Evolutionary conservation across 1,140 invertebrate species (phyloP), one percentile per base, ranked within the genome.

Genomic region (Drosophila takahashii): DNA sequence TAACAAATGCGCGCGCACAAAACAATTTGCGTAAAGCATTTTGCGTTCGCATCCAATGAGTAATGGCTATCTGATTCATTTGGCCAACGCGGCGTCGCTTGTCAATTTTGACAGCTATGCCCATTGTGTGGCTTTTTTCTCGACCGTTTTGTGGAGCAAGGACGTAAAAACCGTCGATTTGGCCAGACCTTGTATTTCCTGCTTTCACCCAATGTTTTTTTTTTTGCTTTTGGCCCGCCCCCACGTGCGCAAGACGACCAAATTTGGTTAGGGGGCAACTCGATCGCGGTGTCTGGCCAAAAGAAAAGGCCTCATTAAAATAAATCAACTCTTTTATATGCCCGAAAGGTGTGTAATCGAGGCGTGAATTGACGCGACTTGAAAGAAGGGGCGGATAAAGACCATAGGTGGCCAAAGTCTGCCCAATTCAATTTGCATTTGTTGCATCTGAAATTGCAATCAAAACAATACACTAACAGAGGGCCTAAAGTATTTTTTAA

Each of bases 111-210:
- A 86, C 83, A 87, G 75, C 79, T 81, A 22, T 47, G 60, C 53
- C 83, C 76, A 81, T 85, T 86, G 83, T 85, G 58, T 37, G 34
- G 34, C 41, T 27, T 26, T 51, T 37, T 48, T 65, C 53, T n/a
- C 37, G 64, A 67, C 26, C 64, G 16, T 51, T 87, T 86, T 89
- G 59, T 84, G 84, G 83, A 83, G 79, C 83, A 86, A 86, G 83
- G 83, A 86, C 83, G 79, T 77, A 77, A 87, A 52, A 27, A 42
- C 27, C 50, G 15, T 29, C 29, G 57, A 66, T 69, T 73, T 78
- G 64, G 54, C 10, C 75, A 86, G 79, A 83, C 83, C 83, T 86
- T 86, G 84, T 79, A 42, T 83, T 86, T 86, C 83, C 83, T 86
- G 83, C 83, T 86, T 86, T 86, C 83, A 79, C 83, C 51, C 58